These are phyloP conservation scores for Mythimna impura DNA, from an alignment of 2,888 invertebrate genomes.

Conservation along the genomic window DNA sequence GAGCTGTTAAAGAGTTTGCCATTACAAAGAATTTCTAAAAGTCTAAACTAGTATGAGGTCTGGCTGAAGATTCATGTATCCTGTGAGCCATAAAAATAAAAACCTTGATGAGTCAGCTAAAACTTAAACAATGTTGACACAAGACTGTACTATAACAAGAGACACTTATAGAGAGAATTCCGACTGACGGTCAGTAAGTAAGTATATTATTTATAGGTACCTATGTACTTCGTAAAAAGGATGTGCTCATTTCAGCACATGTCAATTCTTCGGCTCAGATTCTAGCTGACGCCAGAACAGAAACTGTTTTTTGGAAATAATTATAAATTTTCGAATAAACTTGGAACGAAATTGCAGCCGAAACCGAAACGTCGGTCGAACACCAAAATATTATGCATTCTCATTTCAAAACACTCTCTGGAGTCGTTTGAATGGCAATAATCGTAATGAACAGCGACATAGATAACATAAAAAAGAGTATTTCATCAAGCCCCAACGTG, in stretches of 20 bases:
- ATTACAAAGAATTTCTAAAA: slow-evolving; percentile 11
- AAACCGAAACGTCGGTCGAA: background rate
- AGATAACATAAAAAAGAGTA: slow-evolving; percentile 53
- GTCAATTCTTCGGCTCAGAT: slow-evolving; percentile 11
- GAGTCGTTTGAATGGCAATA: slow-evolving; percentile 45
- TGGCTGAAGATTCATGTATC: slow-evolving; percentile 13
- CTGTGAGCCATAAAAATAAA: slow-evolving; percentile 7
- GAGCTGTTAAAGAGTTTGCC: background rate
- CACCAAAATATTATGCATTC: slow-evolving; percentile 22
- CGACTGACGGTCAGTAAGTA: slow-evolving; percentile 12
- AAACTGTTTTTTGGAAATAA: background rate
- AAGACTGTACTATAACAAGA: slow-evolving; percentile 43
- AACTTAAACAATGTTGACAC: slow-evolving; percentile 16
- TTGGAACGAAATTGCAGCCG: background rate
- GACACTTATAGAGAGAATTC: slow-evolving; percentile 9
- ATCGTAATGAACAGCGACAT: slow-evolving; percentile 50
- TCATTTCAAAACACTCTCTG: slow-evolving; percentile 55
- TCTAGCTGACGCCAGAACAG: background rate
- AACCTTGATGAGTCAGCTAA: slow-evolving; percentile 44
- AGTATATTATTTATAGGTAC: slow-evolving; percentile 1
- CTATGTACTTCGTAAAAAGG: slow-evolving; percentile 42
- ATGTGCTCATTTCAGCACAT: slow-evolving; percentile 50
- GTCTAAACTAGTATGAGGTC: slow-evolving; percentile 6
- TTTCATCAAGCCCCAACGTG: slow-evolving; percentile 54
- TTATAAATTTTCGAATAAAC: background rate